phyloP scores from a whole-genome alignment of 2,797 vertebrate genomes.

The Spinus olivaceus region DNA sequence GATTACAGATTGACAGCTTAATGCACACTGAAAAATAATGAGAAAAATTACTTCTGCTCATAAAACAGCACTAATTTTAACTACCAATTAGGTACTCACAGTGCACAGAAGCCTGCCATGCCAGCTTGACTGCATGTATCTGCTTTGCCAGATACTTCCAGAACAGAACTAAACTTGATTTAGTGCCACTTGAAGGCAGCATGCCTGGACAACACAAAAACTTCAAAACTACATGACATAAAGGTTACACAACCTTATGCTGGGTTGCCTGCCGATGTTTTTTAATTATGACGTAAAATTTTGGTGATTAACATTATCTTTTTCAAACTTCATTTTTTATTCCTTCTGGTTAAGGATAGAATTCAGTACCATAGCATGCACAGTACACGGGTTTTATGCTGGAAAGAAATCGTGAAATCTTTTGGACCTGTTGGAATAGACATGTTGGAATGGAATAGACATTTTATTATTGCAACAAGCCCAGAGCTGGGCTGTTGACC shows the following conservation, averaged over 20 bases:
- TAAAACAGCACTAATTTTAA: constrained; percentile 2
- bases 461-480: constrained; percentile 4
- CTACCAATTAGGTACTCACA: neutral
- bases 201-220: neutral
- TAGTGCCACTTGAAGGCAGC: neutral
- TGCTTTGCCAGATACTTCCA: neutral
- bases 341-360: neutral
- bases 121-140: neutral
- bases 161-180: neutral
- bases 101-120: neutral
- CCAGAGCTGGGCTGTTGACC: neutral
- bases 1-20: neutral
- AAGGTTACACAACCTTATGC: neutral
- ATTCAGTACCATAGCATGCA: neutral
- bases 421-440: neutral
- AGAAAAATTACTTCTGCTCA: constrained; percentile 1
- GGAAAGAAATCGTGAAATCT: neutral
- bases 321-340: neutral
- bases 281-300: neutral
- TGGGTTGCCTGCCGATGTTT: neutral
- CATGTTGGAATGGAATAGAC: neutral
- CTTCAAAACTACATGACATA: neutral
- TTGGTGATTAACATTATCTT: neutral
- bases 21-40: neutral
- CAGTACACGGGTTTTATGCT: neutral